A percentile compares a stretch with the other conserved stretches of the same genome.
Evolutionary conservation across 2,888 invertebrate genomes (phyloP).

Genomic region (Caenorhabditis virilis): DNA sequence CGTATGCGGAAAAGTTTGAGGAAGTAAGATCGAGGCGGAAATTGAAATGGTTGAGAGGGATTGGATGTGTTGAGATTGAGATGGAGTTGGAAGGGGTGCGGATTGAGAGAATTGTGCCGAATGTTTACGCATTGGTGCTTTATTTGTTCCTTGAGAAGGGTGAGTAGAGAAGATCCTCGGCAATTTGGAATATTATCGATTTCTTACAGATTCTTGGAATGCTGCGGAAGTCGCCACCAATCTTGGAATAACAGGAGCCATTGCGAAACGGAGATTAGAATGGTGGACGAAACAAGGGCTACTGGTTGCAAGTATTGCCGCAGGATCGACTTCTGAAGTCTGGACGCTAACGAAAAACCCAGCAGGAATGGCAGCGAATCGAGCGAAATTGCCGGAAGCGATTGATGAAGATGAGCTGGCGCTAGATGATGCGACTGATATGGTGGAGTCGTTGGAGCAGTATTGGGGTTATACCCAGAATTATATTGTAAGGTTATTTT

Average conservation of each 20-base stretch:
- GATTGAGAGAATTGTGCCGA: constrained; percentile 48
- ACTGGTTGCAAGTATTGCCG: constrained; percentile 4
- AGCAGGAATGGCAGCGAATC: constrained; percentile 7
- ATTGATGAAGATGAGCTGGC: constrained; percentile 38
- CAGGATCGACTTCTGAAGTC: constrained; percentile 8
- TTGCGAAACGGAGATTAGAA: constrained; percentile 49
- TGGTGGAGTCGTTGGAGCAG: constrained; percentile 60
- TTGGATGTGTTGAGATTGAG: constrained; percentile 51
- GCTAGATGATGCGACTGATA: constrained; percentile 37
- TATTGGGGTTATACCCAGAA: constrained; percentile 65
- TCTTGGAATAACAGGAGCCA: constrained; percentile 26
- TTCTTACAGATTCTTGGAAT: constrained; percentile 54
- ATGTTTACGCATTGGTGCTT: constrained; percentile 52
- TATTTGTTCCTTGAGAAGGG: constrained; percentile 55
- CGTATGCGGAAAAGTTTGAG: constrained; percentile 38
- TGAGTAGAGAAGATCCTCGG: not conserved
- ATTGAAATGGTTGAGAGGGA: constrained; percentile 47
- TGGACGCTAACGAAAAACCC: constrained; percentile 22
- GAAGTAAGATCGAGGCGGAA: constrained; percentile 38
- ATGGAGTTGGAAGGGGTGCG: constrained; percentile 48
- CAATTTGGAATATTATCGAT: not conserved
- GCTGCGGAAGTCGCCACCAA: constrained; percentile 41
- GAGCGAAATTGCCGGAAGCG: constrained; percentile 14
- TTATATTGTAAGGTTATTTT: constrained; percentile 43
- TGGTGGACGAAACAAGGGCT: constrained; percentile 52